Base-by-base conservation (phyloP, 2,888 invertebrate genomes). In the Romanomermis culicivorax region DNA sequence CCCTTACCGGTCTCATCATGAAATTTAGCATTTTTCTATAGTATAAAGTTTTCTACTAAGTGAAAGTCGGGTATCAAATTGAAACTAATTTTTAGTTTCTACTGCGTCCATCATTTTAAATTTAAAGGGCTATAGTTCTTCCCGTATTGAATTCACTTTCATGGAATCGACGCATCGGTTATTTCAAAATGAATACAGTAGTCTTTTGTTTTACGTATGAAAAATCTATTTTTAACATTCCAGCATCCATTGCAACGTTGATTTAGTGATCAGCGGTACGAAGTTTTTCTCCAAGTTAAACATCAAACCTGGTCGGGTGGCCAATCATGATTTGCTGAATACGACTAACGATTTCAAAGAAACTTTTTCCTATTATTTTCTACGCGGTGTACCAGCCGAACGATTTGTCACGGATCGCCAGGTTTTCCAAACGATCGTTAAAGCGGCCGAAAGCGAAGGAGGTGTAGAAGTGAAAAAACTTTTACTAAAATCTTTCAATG, bases 361-460 rank as follows among this genome's bases (percentile, higher is more conserved):
- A 56, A 65, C 69, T 4, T 74, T 74, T 60, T 57, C 67, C 27
- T 63, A 70, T 59, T 71, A 66, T 61, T 72, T 73, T 60, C 59
- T 63, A 7, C 64, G 65, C 55, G 73, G 73, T 2, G 66, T 71
- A 20, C 71, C 72, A 2, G 72, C 72, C 14, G 73, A 74, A 56
- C 62, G 73, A 59, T 64, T 60, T 20, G 65, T 66, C 56, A 54
- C 58, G 20, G 57, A 65, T 55, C 57, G 58, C 43, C 53, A 60
- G 26, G 45, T 62, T 2, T 68, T 60, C 55, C 55, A 58, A 27
- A 54, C 59, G 27, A 61, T 66, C 48, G 55, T 64, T 4, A 53
- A 63, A 42, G 58, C 61, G 42, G 65, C 64, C 48, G 60, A 61
- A 42, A 55, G 52, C 7, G 50, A 65, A 29, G 51, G 58, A 20